Percentiles rank a stretch among this genome's conserved stretches.
phyloP scores from a whole-genome alignment of 2,888 invertebrate species.

The Aphodius granarius region DNA sequence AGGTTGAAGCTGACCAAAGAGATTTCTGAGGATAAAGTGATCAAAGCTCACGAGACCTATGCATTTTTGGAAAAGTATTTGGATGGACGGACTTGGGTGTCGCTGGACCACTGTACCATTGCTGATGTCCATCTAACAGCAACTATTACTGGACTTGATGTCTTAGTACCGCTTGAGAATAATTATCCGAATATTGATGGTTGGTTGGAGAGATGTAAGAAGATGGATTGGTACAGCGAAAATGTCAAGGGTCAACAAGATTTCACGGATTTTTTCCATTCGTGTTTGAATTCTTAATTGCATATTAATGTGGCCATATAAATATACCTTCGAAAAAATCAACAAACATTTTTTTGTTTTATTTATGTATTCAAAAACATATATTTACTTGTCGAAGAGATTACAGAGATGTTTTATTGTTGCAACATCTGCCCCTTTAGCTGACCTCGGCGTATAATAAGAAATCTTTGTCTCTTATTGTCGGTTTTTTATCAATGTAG shows the following conservation, averaged over 20 bases:
- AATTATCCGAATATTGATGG: constrained; percentile 39
- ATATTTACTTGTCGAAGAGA: too few relatives aligned
- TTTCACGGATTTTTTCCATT: too few relatives aligned
- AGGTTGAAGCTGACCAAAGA: constrained; percentile 1
- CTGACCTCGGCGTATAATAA: too few relatives aligned
- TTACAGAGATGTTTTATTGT: too few relatives aligned
- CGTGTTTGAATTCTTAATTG: too few relatives aligned
- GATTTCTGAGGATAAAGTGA: constrained; percentile 20
- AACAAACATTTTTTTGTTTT: too few relatives aligned
- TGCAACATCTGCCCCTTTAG: too few relatives aligned
- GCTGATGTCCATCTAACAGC: constrained; percentile 58
- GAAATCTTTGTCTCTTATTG: too few relatives aligned
- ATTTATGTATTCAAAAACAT: too few relatives aligned
- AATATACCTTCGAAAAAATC: too few relatives aligned
- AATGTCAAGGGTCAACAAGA: constrained; percentile 21
- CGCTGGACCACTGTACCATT: constrained; percentile 57
- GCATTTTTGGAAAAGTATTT: constrained; percentile 56
- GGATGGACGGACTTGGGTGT: constrained; percentile 54
- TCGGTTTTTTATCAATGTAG: too few relatives aligned
- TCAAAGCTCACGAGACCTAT: constrained; percentile 49
- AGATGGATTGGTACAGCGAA: constrained; percentile 39
- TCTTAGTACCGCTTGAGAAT: constrained; percentile 43
- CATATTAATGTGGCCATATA: too few relatives aligned
- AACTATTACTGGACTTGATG: constrained; percentile 42
- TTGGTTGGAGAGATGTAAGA: constrained; percentile 44